These are phyloP conservation scores for roundworm (Caenorhabditis elegans) DNA, from an alignment of 1,140 invertebrate species.

Conservation along the genomic window DNA sequence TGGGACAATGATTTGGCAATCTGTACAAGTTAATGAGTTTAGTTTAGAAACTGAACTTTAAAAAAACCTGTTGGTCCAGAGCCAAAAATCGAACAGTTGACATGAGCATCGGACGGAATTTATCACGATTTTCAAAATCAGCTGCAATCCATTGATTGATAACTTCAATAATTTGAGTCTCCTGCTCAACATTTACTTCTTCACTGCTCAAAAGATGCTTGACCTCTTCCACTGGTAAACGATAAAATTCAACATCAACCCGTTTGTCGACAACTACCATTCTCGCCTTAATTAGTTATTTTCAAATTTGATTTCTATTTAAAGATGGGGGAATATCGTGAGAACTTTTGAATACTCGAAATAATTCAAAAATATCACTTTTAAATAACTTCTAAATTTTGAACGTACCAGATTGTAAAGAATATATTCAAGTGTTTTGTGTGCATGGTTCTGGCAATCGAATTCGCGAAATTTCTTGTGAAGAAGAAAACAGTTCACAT, in stretches of 20 bases:
- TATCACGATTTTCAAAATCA: neutral
- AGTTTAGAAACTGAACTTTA: neutral
- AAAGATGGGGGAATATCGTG: too few species aligned
- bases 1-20: neutral
- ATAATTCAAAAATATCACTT: too few species aligned
- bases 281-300: neutral
- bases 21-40: neutral
- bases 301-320: too few species aligned
- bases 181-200: neutral
- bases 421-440: neutral
- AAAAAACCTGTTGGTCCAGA: neutral
- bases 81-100: neutral
- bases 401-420: neutral
- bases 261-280: neutral
- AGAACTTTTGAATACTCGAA: too few species aligned
- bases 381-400: too few species aligned
- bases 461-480: neutral
- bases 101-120: conserved; percentile 2
- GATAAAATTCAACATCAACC: conserved; percentile 1
- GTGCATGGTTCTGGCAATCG: neutral
- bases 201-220: neutral
- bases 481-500: neutral
- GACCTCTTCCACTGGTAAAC: neutral
- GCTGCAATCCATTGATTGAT: neutral
- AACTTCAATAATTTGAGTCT: neutral